Percentiles rank a stretch among this genome's conserved stretches.
Conservation (phyloP, 2,888 invertebrate species). For the Cacoxenus indagator region DNA sequence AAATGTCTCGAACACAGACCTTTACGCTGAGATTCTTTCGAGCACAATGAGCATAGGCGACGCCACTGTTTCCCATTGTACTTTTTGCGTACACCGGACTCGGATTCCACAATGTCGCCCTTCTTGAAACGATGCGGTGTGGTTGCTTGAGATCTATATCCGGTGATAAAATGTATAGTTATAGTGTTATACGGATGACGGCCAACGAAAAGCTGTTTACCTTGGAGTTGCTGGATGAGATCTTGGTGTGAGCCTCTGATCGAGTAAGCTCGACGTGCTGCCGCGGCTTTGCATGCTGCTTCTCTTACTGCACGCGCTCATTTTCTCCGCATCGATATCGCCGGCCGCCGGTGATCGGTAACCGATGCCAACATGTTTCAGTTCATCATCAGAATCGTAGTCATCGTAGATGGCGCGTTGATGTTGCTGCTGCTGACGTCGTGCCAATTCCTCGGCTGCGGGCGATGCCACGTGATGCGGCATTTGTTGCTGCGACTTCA, state of each 20-base stretch:
- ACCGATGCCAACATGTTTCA: conserved; percentile 87
- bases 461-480: conserved; percentile 40
- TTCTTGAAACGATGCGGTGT: conserved; percentile 97
- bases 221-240: conserved; percentile 94
- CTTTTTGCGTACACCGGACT: conserved; percentile 93
- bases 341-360: conserved; percentile 63
- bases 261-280: conserved; percentile 88
- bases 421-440: conserved; percentile 58
- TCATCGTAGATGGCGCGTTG: conserved; percentile 78
- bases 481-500: conserved; percentile 42
- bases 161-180: neutral
- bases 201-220: conserved; percentile 65
- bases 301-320: conserved; percentile 86
- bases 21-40: conserved; percentile 96
- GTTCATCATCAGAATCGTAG: conserved; percentile 91
- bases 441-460: conserved; percentile 46
- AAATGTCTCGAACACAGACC: conserved; percentile 98
- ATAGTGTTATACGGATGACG: neutral
- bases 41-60: conserved; percentile 94
- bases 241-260: conserved; percentile 87
- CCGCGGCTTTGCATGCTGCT: conserved; percentile 93
- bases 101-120: conserved; percentile 84
- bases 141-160: conserved; percentile 85
- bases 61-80: conserved; percentile 99
- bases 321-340: conserved; percentile 82